Evolutionary conservation across 2,797 vertebrate genomes (phyloP), one percentile per base, ranked within the genome.

Genomic region (Hephaestus fuliginosus): DNA sequence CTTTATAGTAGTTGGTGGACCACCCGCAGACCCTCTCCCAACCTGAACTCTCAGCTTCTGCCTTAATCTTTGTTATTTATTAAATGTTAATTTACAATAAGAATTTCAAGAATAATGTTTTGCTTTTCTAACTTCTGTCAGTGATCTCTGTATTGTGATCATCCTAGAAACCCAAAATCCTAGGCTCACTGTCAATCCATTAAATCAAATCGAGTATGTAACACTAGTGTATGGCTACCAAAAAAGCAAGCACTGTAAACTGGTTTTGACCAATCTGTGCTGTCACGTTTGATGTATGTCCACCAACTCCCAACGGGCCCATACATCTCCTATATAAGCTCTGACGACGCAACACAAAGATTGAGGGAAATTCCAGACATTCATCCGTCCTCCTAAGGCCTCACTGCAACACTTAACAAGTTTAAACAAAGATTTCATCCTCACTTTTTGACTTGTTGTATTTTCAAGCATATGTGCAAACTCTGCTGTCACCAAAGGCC

Each of bases 341-440:
- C 20, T 48, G 0, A 52, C 46, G 57, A 77, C 5, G 13, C 25
- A 63, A 61, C 17, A 56, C 17, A 56, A 48, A 76, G 22, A 83
- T 53, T 39, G 65, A 68, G 14, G 7, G 56, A 51, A 81, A 86
- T 92, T 87, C 80, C 80, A 80, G 57, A 70, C 66, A 79, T 82
- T 82, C 76, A 71, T 74, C n/a, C 5, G 22, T 68, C 60, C 36
- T 65, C 74, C 53, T n/a, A n/a, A 70, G 55, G 76, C 86, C 55
- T 75, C 76, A 69, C 15, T 0, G 66, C 48, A 70, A 57, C 44
- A 68, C 52, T 60, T 58, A 61, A 74, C 81, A 91, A 48, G 78
- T 88, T 89, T 60, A 80, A 83, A 84, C 80, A 86, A 67, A 83
- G 70, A 80, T 67, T 74, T 83, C 2, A 30, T 46, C 53, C 18